Evolutionary conservation across 2,113 vertebrate genomes (phyloP).

Genomic region (Zootoca vivipara): DNA sequence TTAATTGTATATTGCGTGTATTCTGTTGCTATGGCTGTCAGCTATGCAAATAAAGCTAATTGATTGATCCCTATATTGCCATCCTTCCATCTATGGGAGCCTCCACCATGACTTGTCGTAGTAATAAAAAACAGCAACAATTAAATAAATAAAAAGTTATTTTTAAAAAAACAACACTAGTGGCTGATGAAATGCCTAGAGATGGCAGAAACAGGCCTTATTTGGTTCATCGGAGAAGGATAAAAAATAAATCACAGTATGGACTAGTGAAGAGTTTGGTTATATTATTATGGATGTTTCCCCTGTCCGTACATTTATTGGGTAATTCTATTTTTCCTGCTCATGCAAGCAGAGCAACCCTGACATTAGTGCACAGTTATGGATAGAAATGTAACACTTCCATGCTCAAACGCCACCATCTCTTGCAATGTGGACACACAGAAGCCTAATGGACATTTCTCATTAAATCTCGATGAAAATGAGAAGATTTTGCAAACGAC

Average conservation of each 20-base stretch:
- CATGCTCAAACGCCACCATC: constrained; percentile 14
- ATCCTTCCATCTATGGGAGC: not conserved
- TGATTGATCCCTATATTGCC: no score
- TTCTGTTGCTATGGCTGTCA: no score
- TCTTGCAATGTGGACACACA: not conserved
- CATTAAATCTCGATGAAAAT: constrained; percentile 10
- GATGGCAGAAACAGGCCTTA: no score
- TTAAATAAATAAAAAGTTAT: no score
- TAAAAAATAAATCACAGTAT: no score
- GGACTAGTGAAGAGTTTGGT: no score
- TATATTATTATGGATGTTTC: not conserved
- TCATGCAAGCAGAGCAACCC: not conserved
- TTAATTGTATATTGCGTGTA: no score
- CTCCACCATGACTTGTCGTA: not conserved
- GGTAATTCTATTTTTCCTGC: no score
- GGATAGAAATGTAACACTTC: not conserved
- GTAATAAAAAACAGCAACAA: not conserved
- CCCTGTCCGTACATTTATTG: not conserved
- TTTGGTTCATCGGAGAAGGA: no score
- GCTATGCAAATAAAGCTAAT: no score
- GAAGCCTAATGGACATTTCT: constrained; percentile 21
- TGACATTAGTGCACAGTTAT: not conserved
- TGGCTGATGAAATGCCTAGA: no score
- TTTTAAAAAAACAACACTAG: no score
- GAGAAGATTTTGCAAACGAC: constrained; percentile 11